These are phyloP conservation scores for Tapirus terrestris DNA, from an alignment of 2,113 vertebrate genomes.

Conservation along the genomic window DNA sequence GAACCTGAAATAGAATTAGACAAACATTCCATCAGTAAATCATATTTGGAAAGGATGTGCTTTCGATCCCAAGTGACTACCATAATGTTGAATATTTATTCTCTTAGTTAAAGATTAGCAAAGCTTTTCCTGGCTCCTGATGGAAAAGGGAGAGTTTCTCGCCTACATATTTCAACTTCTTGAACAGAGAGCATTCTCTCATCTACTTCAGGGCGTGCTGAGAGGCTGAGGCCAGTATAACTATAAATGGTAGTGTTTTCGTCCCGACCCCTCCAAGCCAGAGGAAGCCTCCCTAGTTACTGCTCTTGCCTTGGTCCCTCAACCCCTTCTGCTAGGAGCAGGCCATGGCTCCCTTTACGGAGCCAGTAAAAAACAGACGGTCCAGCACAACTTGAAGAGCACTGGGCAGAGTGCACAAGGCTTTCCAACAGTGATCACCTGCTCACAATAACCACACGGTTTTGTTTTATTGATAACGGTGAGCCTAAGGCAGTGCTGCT, in stretches of 20 bases:
- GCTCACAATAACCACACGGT: not conserved
- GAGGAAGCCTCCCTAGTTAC: not conserved
- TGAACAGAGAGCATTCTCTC: constrained; percentile 53
- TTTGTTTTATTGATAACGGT: not conserved
- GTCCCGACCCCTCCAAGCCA: constrained; percentile 1
- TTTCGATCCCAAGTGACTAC: not conserved
- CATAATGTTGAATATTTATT: constrained; percentile 41
- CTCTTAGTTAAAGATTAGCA: constrained; percentile 68
- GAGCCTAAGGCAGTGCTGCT: not conserved
- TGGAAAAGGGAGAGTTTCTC: constrained; percentile 33
- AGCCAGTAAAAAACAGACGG: not conserved
- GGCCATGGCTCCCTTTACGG: not conserved
- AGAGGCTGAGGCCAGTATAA: constrained; percentile 47
- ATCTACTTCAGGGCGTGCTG: constrained; percentile 44
- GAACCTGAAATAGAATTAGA: constrained; percentile 74
- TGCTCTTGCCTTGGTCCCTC: not conserved
- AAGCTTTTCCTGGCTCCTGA: constrained; percentile 58
- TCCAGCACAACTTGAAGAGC: no score
- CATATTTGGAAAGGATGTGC: not conserved
- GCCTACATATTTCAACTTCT: constrained; percentile 67
- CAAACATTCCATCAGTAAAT: constrained; percentile 50
- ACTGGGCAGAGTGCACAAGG: rapidly evolving
- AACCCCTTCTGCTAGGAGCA: not conserved
- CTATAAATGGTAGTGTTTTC: constrained; percentile 78
- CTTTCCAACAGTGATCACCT: not conserved